Evolutionary conservation across 1,140 invertebrate genomes (phyloP), one percentile per base, ranked within the genome.

Genomic region (Drosophila pandora): DNA sequence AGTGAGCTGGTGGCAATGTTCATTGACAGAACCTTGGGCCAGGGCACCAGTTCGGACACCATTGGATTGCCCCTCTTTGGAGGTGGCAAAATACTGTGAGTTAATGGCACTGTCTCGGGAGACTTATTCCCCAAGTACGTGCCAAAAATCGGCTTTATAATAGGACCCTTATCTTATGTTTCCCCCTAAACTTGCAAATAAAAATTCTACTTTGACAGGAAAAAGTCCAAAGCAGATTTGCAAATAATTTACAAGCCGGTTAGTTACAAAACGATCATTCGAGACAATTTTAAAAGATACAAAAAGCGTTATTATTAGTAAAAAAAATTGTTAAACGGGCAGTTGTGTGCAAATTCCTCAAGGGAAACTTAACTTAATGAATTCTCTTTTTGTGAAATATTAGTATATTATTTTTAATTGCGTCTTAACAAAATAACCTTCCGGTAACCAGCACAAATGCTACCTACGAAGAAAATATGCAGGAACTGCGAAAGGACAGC

Each of bases 1-100:
- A 95, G 95, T 9, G 93, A 94, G 75, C 92, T 96, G 69, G 95
- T 95, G 2, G 94, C 94, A 3, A 92, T 95, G 52, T 92, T 95
- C 72, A 94, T 95, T 6, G 93, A 92, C 49, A 60, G 93, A 1
- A 92, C 92, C 34, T 75, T 77, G 4, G 90, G 90, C 0, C 56
- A 82, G 2, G 80, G 91, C 2, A 90, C 91, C 6, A 77, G 92
- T 13, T 93, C 93, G 48, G 89, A 76, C 3, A 91, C 91, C 1
- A 62, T 85, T 9, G 79, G 93, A 8, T 69, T 94, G 25, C 67
- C 72, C 0, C 21, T 91, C 1, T 93, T 93, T 59, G 93, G 93
- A 2, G 93, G 93, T n/a, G 93, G 92, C 4, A 79, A 78, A 25
- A 60, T 68, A 22, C 62, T 95, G 94, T 95, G 85, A 93, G 94